Base-by-base conservation (phyloP, 2,888 invertebrate species). In the Drosophila acutilabella region DNA sequence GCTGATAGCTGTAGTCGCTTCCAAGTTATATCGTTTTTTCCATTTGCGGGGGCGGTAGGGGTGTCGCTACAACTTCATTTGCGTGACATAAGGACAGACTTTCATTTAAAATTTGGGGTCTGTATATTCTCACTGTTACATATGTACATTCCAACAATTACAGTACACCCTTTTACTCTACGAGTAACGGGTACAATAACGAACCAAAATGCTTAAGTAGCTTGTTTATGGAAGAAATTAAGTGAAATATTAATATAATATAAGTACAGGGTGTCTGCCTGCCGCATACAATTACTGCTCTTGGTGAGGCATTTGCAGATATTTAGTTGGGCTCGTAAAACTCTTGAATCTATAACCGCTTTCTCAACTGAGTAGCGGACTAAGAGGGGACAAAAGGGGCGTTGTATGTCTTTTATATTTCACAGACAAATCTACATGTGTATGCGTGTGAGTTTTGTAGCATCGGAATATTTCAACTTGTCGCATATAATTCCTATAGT, bases 321-420 rank as follows among this genome's bases (percentile, higher is more conserved):
- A 69, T 74, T 64, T 71, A 80, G 74, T 85, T 77, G 62, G 81
- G 66, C 74, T 85, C 86, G 70, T 81, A 77, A 88, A 84, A 81
- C 78, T 65, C 67, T 58, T 67, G 57, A 70, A 66, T 70, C 75
- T 57, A 83, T 87, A 71, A 81, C 80, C 69, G 64, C 67, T 64
- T 38, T 64, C 50, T 45, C 36, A 40, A 68, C 60, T 23, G 56
- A 20, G 51, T 16, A 54, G 42, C 16, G 20, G 13, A 16, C 26
- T 7, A 8, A 8, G 26, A 26, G 26, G 26, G 7, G 42, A 26
- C 48, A 23, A 13, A 56, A 26, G 48, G 48, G 53, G 40, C 20
- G 23, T 40, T 56, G 36, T 20, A 60, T 40, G 38, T 59, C 14
- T 42, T 61, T 40, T 48, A 59, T 70, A 60, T 71, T 67, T 74